Percentiles rank a stretch among this genome's conserved stretches.
phyloP scores from a whole-genome alignment of 2,797 vertebrate genomes.

The Hozukius guyotensis region DNA sequence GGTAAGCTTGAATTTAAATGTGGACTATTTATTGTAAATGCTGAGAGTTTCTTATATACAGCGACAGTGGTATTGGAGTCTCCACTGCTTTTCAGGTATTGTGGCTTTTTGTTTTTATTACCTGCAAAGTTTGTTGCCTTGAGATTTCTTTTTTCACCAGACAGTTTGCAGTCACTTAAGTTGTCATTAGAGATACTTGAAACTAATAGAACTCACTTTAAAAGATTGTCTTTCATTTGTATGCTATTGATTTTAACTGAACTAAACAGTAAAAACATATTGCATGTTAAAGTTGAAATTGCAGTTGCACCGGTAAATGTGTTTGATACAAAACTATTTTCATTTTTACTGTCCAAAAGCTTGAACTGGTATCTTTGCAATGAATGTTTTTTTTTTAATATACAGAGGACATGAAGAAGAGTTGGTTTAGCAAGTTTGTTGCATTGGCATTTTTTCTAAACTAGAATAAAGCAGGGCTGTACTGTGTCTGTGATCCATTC shows the following conservation, averaged over 20 bases:
- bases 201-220: neutral
- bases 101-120: constrained; percentile 52
- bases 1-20: constrained; percentile 58
- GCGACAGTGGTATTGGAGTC: constrained; percentile 20
- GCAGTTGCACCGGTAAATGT: constrained; percentile 12
- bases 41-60: constrained; percentile 50
- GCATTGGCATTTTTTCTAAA: constrained; percentile 57
- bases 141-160: constrained; percentile 34
- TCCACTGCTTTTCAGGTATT: constrained; percentile 59
- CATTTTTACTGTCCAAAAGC: constrained; percentile 36
- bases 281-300: constrained; percentile 52
- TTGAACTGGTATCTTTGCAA: constrained; percentile 43
- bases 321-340: constrained; percentile 30
- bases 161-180: constrained; percentile 34
- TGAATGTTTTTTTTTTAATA: constrained; percentile 32
- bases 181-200: constrained; percentile 36
- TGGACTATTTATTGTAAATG: constrained; percentile 70
- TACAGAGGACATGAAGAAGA: constrained; percentile 25
- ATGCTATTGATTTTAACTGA: neutral
- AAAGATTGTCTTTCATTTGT: neutral
- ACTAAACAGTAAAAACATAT: constrained; percentile 1
- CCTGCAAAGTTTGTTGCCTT: constrained; percentile 42
- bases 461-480: constrained; percentile 71
- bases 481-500: constrained; percentile 84
- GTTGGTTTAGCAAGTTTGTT: constrained; percentile 54